Evolutionary conservation across 2,888 invertebrate species (phyloP), one percentile per base, ranked within the genome.

Genomic region (Lasioglossum vierecki): DNA sequence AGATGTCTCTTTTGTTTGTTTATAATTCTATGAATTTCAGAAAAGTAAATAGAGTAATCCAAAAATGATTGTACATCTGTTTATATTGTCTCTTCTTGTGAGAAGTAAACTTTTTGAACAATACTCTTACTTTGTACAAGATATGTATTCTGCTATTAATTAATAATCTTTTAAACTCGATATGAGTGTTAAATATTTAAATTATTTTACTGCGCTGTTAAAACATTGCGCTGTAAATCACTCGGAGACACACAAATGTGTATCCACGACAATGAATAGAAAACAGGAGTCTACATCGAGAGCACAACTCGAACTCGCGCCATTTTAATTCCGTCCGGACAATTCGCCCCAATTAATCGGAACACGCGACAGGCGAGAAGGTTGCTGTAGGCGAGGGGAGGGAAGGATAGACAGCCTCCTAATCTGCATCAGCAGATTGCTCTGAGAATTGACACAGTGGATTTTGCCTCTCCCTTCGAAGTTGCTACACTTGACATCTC

Each of bases 401-500:
- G 71, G 49, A 77, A 77, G 82, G 83, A 81, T 75, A 82, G 84
- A 80, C 41, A 35, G 83, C 83, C 79, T 84, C 80, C 94, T 95
- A 94, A 95, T 95, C 95, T 95, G 93, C 95, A 95, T 95, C 91
- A 91, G 92, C 89, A 95, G 95, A 95, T 95, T 95, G 95, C 94
- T 94, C 93, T 93, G 95, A 95, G 95, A 95, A 94, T 95, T 95
- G 95, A 94, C 94, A 93, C 92, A 87, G 90, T 91, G 92, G 90
- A 93, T 91, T 92, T 90, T 75, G 88, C 90, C 88, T 83, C 90
- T 83, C 91, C 90, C 90, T 87, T 83, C 86, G 79, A 83, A 87
- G 86, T 85, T 83, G 88, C 89, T 91, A 89, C 91, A 90, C 91
- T 92, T 89, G 92, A 91, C 88, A 85, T 89, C 92, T 92, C 91